Evolutionary conservation across 2,888 invertebrate species (phyloP), one percentile per base, ranked within the genome.

Genomic region (Tholera decimalis): DNA sequence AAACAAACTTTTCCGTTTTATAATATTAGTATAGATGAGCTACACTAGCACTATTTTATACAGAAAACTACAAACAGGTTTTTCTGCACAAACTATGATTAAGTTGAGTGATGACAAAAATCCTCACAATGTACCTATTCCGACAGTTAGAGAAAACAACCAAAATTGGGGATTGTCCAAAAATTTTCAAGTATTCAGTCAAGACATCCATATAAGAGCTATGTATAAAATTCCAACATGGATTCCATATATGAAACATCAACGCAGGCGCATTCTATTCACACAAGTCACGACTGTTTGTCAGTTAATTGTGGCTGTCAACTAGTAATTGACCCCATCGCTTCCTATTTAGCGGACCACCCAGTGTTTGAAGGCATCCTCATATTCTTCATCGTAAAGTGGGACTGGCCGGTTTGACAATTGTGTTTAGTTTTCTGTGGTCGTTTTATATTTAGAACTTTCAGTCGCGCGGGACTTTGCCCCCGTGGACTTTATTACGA

Each of bases 341-440:
- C 77, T 85, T 85, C 85, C 85, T 85, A 84, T 75, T 85, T 85
- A 85, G 39, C 49, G 61, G 85, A 84, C 85, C 85, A 85, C 85
- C 84, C 85, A 79, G 74, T 49, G 24, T 50, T 53, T 46, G 54
- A 50, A 44, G 18, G 60, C 72, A 79, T 69, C 49, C 66, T 58
- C 69, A 49, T 66, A 37, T 43, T 74, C 47, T 30, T 59, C 41
- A 58, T 70, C 53, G 55, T 54, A 47, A 59, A 41, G 33, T 24
- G 44, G 28, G 47, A 60, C 49, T 44, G 37, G 33, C 47, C 47
- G 49, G 54, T 41, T 24, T 24, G 22, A 41, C 43, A 65, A 58
- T 56, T 64, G 43, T 28, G 7, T 35, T 30, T 20, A 13, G 22
- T 9, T 4, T 13, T 46, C 20, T 26, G 18, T 37, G n/a, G 11